Percentiles rank a stretch among this genome's conserved stretches.
Evolutionary conservation across 2,888 invertebrate genomes (phyloP).

Genomic region (Bellardia bayeri): DNA sequence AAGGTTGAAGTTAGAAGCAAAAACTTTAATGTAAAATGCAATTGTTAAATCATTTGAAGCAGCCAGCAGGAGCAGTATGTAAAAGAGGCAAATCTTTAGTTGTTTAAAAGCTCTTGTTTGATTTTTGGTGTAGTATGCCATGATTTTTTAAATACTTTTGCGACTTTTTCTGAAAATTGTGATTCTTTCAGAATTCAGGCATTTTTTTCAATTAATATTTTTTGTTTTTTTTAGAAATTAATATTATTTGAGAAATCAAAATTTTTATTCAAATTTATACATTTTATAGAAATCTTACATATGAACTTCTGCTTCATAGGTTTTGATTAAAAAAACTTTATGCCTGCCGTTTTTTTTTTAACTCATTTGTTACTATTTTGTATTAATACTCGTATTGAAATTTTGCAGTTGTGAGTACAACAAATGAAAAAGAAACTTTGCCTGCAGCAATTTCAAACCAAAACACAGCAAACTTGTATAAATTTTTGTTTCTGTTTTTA

Average conservation of each 20-base stretch:
- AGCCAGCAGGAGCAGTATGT: background rate
- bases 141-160: too few species aligned
- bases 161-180: too few species aligned
- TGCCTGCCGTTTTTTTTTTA: constrained; percentile 21
- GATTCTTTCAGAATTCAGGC: too few species aligned
- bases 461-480: constrained; percentile 2
- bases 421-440: constrained; percentile 23
- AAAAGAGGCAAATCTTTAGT: too few species aligned
- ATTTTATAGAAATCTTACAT: background rate
- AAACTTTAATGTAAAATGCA: background rate
- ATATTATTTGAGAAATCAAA: too few species aligned
- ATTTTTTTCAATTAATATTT: too few species aligned
- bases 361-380: constrained; percentile 41
- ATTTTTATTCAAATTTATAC: too few species aligned
- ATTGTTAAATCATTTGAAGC: background rate
- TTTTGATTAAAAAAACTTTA: constrained; percentile 16
- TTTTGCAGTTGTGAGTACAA: constrained; percentile 16
- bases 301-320: too few species aligned
- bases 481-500: background rate
- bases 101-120: background rate
- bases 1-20: background rate
- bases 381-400: constrained; percentile 11
- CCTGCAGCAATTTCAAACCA: constrained; percentile 1
- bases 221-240: too few species aligned
- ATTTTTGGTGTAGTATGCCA: background rate